Conservation (phyloP, 2,797 vertebrate genomes). For the Tenualosa ilisha region DNA sequence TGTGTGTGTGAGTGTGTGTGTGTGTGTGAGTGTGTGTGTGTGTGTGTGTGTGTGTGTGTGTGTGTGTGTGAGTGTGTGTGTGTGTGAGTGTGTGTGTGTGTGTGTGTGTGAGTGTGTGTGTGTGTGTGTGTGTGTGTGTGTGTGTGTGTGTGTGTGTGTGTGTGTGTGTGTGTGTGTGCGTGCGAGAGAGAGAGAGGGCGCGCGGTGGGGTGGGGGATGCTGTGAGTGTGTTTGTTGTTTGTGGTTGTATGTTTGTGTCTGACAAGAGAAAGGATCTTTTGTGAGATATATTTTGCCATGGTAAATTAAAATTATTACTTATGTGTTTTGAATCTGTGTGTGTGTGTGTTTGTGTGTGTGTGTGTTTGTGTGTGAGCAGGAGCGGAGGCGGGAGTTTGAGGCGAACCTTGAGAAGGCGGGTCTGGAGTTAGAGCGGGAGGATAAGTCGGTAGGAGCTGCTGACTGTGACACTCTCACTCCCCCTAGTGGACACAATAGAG, state of each 20-base stretch:
- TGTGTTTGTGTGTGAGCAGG: conserved; percentile 67
- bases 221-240: too few relatives aligned
- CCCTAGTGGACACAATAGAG: background rate
- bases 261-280: background rate
- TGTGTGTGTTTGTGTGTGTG: conserved; percentile 35
- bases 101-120: conserved; percentile 23
- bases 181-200: too few relatives aligned
- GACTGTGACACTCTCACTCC: background rate
- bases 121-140: too few relatives aligned
- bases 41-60: too few relatives aligned
- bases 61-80: conserved; percentile 17
- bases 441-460: conserved; percentile 77
- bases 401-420: conserved; percentile 84
- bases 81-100: conserved; percentile 26
- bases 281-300: background rate
- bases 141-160: background rate
- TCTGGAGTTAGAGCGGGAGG: conserved; percentile 88
- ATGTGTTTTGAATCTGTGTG: background rate
- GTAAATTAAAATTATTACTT: background rate
- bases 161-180: background rate
- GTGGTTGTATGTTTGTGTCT: background rate
- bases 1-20: too few relatives aligned
- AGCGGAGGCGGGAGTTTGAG: conserved; percentile 91
- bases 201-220: too few relatives aligned
- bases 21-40: too few relatives aligned